A percentile compares a stretch with the other conserved stretches of the same genome.
Evolutionary conservation across 2,888 invertebrate genomes (phyloP).

Genomic region (Limnephilus auricula): DNA sequence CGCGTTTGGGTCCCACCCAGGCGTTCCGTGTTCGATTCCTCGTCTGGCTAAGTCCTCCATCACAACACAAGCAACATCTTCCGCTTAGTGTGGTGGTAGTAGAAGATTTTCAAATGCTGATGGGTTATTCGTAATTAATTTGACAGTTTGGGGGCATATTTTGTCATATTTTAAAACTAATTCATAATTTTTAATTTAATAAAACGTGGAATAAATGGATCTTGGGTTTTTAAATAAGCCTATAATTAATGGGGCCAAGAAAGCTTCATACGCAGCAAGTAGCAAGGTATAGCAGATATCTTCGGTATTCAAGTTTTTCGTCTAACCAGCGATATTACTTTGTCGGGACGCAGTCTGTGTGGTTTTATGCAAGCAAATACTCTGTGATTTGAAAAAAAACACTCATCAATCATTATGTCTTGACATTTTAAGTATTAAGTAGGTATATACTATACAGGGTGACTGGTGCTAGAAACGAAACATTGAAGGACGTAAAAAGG

Average conservation of each 20-base stretch:
- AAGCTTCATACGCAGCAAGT: background rate
- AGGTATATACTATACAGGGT: background rate
- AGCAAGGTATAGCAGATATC: background rate
- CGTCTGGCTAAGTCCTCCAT: no score
- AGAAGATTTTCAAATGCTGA: no score
- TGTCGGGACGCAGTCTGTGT: background rate
- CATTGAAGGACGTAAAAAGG: background rate
- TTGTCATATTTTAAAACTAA: no score
- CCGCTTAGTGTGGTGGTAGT: no score
- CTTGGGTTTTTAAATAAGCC: background rate
- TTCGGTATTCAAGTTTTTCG: background rate
- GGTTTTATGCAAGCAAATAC: background rate
- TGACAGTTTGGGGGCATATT: no score
- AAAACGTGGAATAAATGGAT: no score
- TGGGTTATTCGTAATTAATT: no score
- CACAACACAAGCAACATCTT: no score
- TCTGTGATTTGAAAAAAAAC: background rate
- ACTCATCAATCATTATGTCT: background rate
- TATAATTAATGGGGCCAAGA: background rate
- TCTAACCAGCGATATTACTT: background rate
- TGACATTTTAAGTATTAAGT: slow-evolving; percentile 2
- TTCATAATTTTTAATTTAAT: no score
- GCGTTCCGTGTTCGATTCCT: no score
- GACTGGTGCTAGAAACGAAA: background rate
- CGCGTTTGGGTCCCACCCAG: no score